A percentile compares a stretch with the other conserved stretches of the same genome.
Evolutionary conservation across 2,113 vertebrate species (phyloP).

Genomic region (Craseonycteris thonglongyai): DNA sequence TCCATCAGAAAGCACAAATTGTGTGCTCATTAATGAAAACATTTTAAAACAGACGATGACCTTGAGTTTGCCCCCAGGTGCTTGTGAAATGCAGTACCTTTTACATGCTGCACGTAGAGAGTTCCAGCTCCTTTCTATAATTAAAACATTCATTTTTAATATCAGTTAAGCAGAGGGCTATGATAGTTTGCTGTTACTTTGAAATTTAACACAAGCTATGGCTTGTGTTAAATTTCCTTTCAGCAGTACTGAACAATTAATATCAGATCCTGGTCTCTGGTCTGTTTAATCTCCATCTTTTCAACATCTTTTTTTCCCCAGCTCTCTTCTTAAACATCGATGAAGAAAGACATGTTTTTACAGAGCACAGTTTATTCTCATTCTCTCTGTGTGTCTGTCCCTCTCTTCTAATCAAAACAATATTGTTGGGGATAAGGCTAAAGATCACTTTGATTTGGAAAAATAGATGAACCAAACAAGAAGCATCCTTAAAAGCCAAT

Average conservation of each 20-base stretch:
- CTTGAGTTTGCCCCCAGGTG: background rate
- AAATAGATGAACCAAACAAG: slow-evolving; percentile 76
- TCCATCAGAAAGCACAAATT: background rate
- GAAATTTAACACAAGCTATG: too few species aligned
- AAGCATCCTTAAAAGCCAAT: slow-evolving; percentile 71
- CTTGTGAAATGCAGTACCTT: background rate
- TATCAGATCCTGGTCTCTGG: background rate
- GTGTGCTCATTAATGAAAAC: background rate
- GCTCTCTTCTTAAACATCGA: slow-evolving; percentile 40
- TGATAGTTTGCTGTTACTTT: background rate
- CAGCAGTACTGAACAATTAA: background rate
- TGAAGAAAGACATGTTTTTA: slow-evolving; percentile 25
- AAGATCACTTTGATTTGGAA: slow-evolving; percentile 76
- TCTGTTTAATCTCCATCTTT: slow-evolving; percentile 5
- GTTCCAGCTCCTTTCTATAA: slow-evolving; percentile 6
- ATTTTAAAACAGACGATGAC: background rate
- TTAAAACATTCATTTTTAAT: background rate
- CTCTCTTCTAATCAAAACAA: slow-evolving; percentile 68
- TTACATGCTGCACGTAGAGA: background rate
- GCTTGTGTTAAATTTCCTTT: background rate
- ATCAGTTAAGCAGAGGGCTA: background rate
- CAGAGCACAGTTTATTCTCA: slow-evolving; percentile 17
- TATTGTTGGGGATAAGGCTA: slow-evolving; percentile 69
- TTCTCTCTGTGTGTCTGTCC: background rate
- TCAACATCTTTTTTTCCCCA: slow-evolving; percentile 9